These are phyloP conservation scores for Scarus forsteni DNA, from an alignment of 2,797 vertebrate genomes.

Conservation along the genomic window DNA sequence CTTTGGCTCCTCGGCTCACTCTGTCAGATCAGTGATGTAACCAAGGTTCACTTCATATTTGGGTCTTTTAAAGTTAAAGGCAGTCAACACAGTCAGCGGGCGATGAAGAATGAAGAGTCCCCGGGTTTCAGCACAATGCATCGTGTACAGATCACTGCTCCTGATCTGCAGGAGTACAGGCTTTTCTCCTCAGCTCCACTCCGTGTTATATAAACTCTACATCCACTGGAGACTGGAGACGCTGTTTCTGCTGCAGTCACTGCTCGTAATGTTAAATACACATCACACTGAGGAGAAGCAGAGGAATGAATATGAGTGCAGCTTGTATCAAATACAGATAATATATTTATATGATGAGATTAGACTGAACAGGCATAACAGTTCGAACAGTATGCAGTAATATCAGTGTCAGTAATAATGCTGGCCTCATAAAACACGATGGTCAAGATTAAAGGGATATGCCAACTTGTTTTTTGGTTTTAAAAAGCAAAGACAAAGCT, in stretches of 20 bases:
- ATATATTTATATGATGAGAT: no score
- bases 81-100: conserved; percentile 34
- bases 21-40: conserved; percentile 23
- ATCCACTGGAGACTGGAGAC: conserved; percentile 16
- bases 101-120: conserved; percentile 10
- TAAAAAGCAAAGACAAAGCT: no score
- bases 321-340: background rate
- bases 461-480: no score
- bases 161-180: conserved; percentile 27
- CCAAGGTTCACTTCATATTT: conserved; percentile 32
- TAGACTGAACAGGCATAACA: no score
- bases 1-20: background rate
- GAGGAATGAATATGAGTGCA: background rate
- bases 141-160: conserved; percentile 60
- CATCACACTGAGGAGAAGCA: conserved; percentile 3
- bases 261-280: conserved; percentile 26
- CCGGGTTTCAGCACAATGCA: conserved; percentile 23
- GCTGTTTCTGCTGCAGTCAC: conserved; percentile 27
- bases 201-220: conserved; percentile 55
- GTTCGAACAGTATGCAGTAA: no score
- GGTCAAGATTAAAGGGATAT: no score
- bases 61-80: conserved; percentile 30
- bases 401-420: no score
- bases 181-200: conserved; percentile 34
- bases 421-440: no score